Percentiles rank a stretch among this genome's conserved stretches.
These are phyloP conservation scores for Scaptomyza flava DNA, from an alignment of 2,888 invertebrate genomes.

Conservation along the genomic window DNA sequence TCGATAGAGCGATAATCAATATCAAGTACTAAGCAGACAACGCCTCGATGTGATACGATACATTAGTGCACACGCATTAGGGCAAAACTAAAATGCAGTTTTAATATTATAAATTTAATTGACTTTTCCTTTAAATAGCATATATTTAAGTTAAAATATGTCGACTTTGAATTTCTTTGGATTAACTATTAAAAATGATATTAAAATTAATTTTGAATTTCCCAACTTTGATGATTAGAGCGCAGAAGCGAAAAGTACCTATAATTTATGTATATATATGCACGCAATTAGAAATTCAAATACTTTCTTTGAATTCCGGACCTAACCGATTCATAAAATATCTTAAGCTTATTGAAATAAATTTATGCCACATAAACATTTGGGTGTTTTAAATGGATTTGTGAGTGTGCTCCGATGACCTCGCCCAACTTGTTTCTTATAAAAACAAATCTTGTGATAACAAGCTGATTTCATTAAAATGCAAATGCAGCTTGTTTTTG, in stretches of 20 bases:
- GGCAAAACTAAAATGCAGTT: neutral
- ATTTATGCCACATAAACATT: neutral
- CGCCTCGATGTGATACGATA: neutral
- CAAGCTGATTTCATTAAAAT: constrained; percentile 59
- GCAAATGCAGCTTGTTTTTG: constrained; percentile 50
- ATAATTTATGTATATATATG: neutral
- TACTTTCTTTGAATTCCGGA: neutral
- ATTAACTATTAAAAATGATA: no score
- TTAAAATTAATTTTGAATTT: no score
- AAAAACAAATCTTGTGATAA: constrained; percentile 40
- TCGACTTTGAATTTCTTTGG: no score
- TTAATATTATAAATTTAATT: neutral
- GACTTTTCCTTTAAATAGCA: neutral
- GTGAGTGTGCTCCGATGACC: neutral
- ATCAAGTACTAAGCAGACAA: constrained; percentile 3
- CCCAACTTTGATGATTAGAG: no score
- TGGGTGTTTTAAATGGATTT: neutral
- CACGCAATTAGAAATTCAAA: neutral
- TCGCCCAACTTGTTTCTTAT: constrained; percentile 2
- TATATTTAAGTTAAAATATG: neutral
- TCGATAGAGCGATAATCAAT: constrained; percentile 23
- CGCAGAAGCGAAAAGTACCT: neutral
- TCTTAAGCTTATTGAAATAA: neutral
- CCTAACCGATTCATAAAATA: neutral
- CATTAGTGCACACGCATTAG: neutral